Evolutionary conservation across 1,140 invertebrate genomes (phyloP).

Genomic region (Euura lappo): DNA sequence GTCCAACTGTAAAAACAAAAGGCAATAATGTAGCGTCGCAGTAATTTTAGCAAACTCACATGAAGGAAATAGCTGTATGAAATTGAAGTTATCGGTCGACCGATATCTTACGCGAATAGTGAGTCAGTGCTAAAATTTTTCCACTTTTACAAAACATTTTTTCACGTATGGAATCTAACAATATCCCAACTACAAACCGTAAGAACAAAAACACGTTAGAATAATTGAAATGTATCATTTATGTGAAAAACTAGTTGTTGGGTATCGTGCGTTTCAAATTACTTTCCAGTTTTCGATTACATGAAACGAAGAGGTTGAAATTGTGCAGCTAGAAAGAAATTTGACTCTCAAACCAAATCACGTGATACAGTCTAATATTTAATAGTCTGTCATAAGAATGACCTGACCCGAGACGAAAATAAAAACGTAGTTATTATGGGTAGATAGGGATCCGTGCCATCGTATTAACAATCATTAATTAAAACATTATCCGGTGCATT

Average conservation of each 20-base stretch:
- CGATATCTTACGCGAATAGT: not conserved
- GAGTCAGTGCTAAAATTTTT: not conserved
- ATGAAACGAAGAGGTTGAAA: not conserved
- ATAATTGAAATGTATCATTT: too few species aligned
- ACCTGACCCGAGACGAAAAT: not conserved
- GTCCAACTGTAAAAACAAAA: not conserved
- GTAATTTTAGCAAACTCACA: not conserved
- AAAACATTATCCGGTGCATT: too few species aligned
- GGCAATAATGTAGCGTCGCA: not conserved
- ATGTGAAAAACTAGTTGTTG: too few species aligned
- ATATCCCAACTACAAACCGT: not conserved
- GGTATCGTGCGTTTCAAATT: too few species aligned
- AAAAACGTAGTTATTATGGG: not conserved
- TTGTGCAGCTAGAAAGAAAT: not conserved
- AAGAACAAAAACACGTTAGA: not conserved
- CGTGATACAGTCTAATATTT: not conserved
- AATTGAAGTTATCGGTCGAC: not conserved
- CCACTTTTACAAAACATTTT: not conserved
- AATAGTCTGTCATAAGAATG: not conserved
- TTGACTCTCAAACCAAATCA: not conserved
- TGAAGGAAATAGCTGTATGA: not conserved
- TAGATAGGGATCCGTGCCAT: not conserved
- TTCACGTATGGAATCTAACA: not conserved
- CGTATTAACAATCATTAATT: not conserved
- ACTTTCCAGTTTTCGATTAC: not conserved